Evolutionary conservation across 2,113 vertebrate species (phyloP).

Genomic region (Peromyscus maniculatus): DNA sequence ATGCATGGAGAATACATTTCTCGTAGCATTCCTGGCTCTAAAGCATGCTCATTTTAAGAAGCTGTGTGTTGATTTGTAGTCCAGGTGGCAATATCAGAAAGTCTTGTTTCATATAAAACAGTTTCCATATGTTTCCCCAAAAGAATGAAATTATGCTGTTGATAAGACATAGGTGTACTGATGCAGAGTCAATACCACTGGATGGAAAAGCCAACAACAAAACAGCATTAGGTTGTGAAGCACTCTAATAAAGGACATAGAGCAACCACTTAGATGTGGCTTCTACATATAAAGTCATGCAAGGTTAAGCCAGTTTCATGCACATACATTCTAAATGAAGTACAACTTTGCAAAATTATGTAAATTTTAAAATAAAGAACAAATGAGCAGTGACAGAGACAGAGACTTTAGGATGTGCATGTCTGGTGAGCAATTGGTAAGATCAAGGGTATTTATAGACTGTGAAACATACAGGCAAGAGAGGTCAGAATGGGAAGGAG

Average conservation of each 20-base stretch:
- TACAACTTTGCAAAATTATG: not conserved
- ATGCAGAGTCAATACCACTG: not conserved
- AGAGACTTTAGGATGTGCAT: not conserved
- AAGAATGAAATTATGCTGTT: not conserved
- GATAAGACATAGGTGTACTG: not conserved
- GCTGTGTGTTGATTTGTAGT: slow-evolving; percentile 2
- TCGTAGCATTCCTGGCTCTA: not conserved
- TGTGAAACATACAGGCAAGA: not conserved
- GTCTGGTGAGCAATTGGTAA: not conserved
- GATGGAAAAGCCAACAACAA: not conserved
- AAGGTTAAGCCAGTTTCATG: not conserved
- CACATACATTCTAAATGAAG: not conserved
- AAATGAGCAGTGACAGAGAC: not conserved
- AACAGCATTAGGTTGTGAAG: not conserved
- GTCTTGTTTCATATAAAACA: not conserved
- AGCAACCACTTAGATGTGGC: not conserved
- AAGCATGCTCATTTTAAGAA: slow-evolving; percentile 30
- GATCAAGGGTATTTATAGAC: not conserved
- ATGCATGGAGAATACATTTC: slow-evolving; percentile 46
- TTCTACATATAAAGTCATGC: too few species aligned
- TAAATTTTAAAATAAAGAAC: not conserved
- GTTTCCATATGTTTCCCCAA: slow-evolving; percentile 31
- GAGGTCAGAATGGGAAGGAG: not conserved
- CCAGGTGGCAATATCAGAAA: not conserved
- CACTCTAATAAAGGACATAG: not conserved